Evolutionary conservation across 1,140 invertebrate species (phyloP), one percentile per base, ranked within the genome.

Genomic region (Drosophila arizonae): DNA sequence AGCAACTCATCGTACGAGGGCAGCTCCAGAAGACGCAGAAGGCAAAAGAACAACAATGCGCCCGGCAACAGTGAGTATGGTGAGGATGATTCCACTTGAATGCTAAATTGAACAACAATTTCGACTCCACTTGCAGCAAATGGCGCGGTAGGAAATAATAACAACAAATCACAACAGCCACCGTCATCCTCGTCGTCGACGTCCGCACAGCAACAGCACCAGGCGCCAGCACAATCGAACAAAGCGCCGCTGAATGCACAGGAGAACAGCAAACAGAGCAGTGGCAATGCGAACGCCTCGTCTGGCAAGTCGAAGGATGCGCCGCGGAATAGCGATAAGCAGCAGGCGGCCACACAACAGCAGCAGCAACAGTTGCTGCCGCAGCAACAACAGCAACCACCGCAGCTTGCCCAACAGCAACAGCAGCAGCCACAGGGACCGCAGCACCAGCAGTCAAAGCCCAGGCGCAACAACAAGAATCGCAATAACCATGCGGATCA

Each of bases 1-100:
- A 91, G 90, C 71, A 88, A 87, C 78, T 91, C 90, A 36, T 91
- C 90, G 51, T 91, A 86, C 54, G 90, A 91, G 64, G 90, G 89
- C 52, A 91, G 85, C 78, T 84, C 84, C 46, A 67, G 90, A 69
- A 87, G 90, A 74, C 90, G 90, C 58, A 78, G 90, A 82, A 73
- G 82, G 76, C 90, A 91, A 72, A 91, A 90, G 75, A 90, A 84
- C 78, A 88, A 81, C 80, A 91, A 90, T 72, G 85, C 73, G 28
- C 73, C 81, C 21, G 88, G 72, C 74, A 91, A 90, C 72, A 90
- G 90, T 91, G 75, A 91, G 90, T 86, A 76, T 79, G 74, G 68
- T 81, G 33, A 66, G 15, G 43, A 17, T 4, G 41, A 8, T 45
- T 26, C 26, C 15, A 39, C 46, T 43, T 10, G 30, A 63, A 21